phyloP scores from a whole-genome alignment of 1,140 invertebrate genomes.

The Teleopsis dalmanni region DNA sequence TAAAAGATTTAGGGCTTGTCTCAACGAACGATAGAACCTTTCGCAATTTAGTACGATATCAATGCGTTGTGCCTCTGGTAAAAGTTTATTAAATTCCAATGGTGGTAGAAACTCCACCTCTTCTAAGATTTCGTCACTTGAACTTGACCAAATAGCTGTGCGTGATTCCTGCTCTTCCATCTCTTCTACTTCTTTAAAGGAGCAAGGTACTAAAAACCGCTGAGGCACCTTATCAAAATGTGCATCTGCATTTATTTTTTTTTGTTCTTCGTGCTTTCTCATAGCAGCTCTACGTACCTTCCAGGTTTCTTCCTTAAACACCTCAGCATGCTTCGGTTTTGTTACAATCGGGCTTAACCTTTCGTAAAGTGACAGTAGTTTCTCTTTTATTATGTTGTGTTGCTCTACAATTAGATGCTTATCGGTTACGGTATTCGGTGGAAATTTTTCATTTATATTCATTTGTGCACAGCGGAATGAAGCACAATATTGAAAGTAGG shows the following conservation, averaged over 20 bases:
- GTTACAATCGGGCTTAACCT: not conserved
- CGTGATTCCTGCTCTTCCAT: too few relatives aligned
- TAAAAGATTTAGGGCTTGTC: conserved; percentile 19
- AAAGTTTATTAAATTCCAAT: conserved; percentile 7
- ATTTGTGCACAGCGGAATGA: conserved; percentile 23
- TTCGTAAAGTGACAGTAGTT: conserved; percentile 16
- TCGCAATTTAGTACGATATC: conserved; percentile 28
- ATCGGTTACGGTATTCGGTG: conserved; percentile 29
- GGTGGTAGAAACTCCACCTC: not conserved
- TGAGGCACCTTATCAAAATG: too few relatives aligned
- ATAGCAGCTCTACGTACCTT: not conserved
- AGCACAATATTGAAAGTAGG: conserved; percentile 2
- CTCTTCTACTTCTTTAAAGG: too few relatives aligned
- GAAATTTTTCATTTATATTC: conserved; percentile 36
- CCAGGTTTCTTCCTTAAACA: not conserved
- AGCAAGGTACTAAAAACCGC: too few relatives aligned
- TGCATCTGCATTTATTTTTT: too few relatives aligned
- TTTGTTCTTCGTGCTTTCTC: too few relatives aligned
- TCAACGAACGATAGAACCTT: conserved; percentile 26
- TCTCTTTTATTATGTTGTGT: conserved; percentile 35
- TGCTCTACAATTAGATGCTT: conserved; percentile 33
- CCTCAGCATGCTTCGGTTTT: not conserved
- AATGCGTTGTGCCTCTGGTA: conserved; percentile 36
- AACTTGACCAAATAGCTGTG: not conserved
- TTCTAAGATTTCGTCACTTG: not conserved